Conservation (phyloP, 2,888 invertebrate species). For the Escarpia spicata region DNA sequence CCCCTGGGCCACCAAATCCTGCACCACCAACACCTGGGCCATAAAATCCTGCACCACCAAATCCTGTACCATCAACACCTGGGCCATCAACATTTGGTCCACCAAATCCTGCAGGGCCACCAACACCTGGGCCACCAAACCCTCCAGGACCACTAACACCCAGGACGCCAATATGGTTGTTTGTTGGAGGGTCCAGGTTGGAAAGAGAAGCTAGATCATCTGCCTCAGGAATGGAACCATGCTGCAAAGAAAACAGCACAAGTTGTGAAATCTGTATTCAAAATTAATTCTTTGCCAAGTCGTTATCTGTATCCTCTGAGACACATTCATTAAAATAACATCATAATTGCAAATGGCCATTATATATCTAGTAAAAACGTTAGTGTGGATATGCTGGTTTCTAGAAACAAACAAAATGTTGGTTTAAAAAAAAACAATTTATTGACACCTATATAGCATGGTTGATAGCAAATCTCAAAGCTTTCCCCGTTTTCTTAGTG, state of each 20-base stretch:
- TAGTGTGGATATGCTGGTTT: too few species aligned
- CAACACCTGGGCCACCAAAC: slow-evolving; percentile 3
- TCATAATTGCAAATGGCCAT: too few species aligned
- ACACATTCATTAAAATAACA: too few species aligned
- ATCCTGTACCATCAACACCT: not conserved
- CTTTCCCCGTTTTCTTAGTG: too few species aligned
- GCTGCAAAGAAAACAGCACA: not conserved
- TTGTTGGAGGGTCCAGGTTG: not conserved
- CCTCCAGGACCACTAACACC: not conserved
- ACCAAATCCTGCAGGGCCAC: not conserved
- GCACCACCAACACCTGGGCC: not conserved
- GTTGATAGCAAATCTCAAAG: too few species aligned
- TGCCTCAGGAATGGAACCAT: not conserved
- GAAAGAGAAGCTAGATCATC: not conserved
- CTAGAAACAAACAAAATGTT: too few species aligned
- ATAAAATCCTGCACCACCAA: not conserved
- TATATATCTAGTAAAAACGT: too few species aligned
- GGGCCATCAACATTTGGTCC: not conserved
- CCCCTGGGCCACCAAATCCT: not conserved
- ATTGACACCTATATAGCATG: too few species aligned
- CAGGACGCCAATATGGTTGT: not conserved
- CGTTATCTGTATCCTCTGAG: not conserved
- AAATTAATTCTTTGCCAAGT: not conserved
- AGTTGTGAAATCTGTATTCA: not conserved
- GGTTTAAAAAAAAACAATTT: too few species aligned